Base-by-base conservation (phyloP, 1,140 invertebrate species). In the Eumeta japonica region DNA sequence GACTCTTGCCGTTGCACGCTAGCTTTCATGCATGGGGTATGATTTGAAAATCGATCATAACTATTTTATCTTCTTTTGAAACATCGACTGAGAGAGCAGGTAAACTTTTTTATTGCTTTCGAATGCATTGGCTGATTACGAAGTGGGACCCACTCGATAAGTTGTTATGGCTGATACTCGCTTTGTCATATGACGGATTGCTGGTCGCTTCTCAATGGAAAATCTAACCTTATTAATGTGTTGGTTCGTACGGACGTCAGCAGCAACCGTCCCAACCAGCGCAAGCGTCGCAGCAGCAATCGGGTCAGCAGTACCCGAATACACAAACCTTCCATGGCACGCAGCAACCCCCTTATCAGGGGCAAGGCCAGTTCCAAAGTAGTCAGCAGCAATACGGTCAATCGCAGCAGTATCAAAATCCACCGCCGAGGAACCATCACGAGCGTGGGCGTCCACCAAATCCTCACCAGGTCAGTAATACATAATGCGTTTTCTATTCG, bases 231-330 rank as follows among this genome's bases (percentile, higher is more conserved):
- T 74, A 74, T 74, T 71, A 74, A 74, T 74, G 70, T 74, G 63
- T 74, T 74, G 70, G 66, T 74, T 62, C 70, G 70, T 74, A 74
- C 70, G 70, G 70, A 74, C 70, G 70, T 71, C 66, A 75, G 59
- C 74, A 76, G 65, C 73, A 75, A 67, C 67, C 68, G 60, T 72
- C 67, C 56, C 77, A 79, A 68, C 68, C 70, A 60, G 60, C 56
- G 51, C 77, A 77, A 64, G 80, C 80, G 52, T 82, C 83, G 61
- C 73, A 75, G 54, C 76, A 70, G 64, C 75, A 61, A 57, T 71
- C 71, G 56, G 76, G 57, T 49, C 77, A 58, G 66, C 66, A 46
- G 63, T 71, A 66, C 70, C 70, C 50, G 70, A 74, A 45, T 74
- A 71, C 68, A 71, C 68, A 48, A 67, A 62, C 61, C 55, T 73